Evolutionary conservation across 1,140 invertebrate genomes (phyloP).

Genomic region (Pentalonia nigronervosa): DNA sequence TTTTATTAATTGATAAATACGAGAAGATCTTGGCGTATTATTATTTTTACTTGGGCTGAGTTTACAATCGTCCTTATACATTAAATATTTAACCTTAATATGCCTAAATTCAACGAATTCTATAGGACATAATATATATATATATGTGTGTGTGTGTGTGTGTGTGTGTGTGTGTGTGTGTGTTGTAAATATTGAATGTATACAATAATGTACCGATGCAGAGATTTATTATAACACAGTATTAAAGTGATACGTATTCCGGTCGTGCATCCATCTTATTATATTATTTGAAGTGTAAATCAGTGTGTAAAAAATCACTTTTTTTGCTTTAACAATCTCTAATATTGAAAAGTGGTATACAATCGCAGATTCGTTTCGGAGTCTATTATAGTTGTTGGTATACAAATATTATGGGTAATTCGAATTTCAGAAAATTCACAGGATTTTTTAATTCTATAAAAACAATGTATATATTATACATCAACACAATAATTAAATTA

Average conservation of each 20-base stretch:
- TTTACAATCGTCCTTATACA: no score
- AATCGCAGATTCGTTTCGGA: no score
- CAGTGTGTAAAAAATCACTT: neutral
- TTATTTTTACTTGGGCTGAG: no score
- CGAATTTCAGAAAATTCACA: neutral
- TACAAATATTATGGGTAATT: no score
- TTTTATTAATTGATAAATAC: no score
- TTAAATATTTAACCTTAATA: neutral
- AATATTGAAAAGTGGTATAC: neutral
- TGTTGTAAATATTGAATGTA: no score
- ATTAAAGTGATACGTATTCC: neutral
- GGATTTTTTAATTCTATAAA: neutral
- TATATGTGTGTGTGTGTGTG: neutral
- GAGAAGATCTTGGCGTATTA: no score
- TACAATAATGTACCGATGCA: neutral
- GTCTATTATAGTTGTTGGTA: no score
- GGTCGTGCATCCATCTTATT: neutral
- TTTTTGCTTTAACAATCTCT: neutral
- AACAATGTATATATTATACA: neutral
- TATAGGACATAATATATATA: no score
- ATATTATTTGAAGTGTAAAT: neutral
- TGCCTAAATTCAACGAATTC: neutral
- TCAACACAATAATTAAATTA: neutral
- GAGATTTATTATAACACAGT: neutral
- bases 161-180: no score